Base-by-base conservation (phyloP, 1,140 invertebrate species). In the Octopus bimaculoides region DNA sequence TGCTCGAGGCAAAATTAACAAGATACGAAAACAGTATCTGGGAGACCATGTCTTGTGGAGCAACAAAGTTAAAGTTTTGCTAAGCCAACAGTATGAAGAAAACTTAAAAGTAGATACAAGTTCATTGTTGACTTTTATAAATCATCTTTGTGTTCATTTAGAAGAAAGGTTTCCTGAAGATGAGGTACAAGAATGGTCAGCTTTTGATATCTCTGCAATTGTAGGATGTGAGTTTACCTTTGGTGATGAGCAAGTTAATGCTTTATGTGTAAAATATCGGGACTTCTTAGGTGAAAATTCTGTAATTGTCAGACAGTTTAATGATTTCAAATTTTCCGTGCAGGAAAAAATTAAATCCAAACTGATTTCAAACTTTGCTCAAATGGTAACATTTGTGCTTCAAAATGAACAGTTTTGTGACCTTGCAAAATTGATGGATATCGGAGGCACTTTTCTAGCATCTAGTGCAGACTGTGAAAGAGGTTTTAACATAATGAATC, bases 111-210 rank as follows among this genome's bases (percentile, higher is more conserved):
- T 66, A 66, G 61, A 66, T 66, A 66, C 61, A 66, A 66, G 61
- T 66, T 66, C n/a, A 14, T 14, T 66, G 61, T 66, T 66, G 61
- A 2, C 61, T 66, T 66, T 66, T 66, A 66, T 66, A 66, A 66
- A 66, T 66, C 61, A 66, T 66, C 61, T 66, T 66, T 66, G 61
- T 66, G 61, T 66, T 66, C 61, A 66, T 66, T 66, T 66, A 66
- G 61, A 66, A 66, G 61, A 66, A 66, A 1, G 61, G 61, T 66
- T 66, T 66, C n/a, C 61, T 66, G 61, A 66, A 66, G 61, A 66
- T 66, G 61, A 66, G 61, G 61, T 66, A n/a, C 61, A 66, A 66
- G 61, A 66, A 66, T 66, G 61, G 61, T 66, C 61, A 66, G 61
- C n/a, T 12, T 66, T 66, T 2, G 61, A 66, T 66, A 14, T 66